Base-by-base conservation (phyloP, 2,113 vertebrate species). In the Odontophorus gujanensis region DNA sequence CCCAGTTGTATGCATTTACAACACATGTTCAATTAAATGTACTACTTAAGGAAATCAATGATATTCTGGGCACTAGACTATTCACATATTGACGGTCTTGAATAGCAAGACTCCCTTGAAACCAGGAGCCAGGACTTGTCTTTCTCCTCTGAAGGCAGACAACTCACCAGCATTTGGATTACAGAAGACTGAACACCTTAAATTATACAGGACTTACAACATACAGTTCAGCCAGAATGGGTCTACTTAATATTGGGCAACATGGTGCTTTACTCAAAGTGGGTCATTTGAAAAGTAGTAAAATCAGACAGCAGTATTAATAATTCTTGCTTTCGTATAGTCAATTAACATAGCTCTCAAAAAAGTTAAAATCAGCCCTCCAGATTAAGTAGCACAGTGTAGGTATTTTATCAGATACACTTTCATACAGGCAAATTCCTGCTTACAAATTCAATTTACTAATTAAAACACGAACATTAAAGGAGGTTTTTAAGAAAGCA, bases 371-470 rank as follows among this genome's bases (percentile, higher is more conserved):
- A 74, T 8, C 20, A 55, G 4, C n/a, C 18, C 38, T 81, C 88
- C 75, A 63, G 50, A 81, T 58, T 34, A 67, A 48, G n/a, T 61
- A 85, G 36, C 76, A 62, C 9, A 58, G 36, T 74, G 24, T 17
- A 81, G 66, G n/a, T 40, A 40, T 63, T 83, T 61, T 21, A 75
- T 80, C 30, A 69, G 62, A 65, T 30, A 62, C 11, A 30, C 12
- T 84, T 71, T 47, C 75, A 7, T 32, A 53, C 1, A 74, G 14
- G 55, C 14, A 96, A 92, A 75, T 80, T 78, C 38, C 50, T 63
- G 48, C 61, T 83, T 53, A 32, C 18, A 87, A 65, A 86, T 94
- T 81, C 59, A 80, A 67, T 89, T 73, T 81, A 94, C 59, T 81
- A 77, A 92, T 76, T 16, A 57, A 81, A 59, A 14, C 3, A 80